Evolutionary conservation across 2,888 invertebrate species (phyloP).

Genomic region (Brachynemurus nebulosus): DNA sequence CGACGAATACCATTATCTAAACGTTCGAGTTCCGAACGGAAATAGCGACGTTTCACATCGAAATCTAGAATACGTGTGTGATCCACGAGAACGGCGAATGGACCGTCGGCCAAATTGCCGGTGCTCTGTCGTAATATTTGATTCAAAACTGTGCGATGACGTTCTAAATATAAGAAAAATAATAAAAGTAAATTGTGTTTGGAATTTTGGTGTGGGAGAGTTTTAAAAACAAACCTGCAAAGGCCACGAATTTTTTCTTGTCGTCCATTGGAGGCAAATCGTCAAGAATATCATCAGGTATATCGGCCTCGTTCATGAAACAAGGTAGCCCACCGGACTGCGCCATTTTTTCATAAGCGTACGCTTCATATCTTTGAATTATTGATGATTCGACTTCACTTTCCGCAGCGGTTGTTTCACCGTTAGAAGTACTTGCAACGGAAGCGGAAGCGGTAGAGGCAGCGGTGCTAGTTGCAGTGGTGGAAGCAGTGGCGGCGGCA

Average conservation of each 20-base stretch:
- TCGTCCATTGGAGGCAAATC: slow-evolving; percentile 27
- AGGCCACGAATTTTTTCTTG: slow-evolving; percentile 64
- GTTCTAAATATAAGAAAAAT: slow-evolving; percentile 42
- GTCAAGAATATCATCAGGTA: slow-evolving; percentile 9
- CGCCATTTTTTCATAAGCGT: slow-evolving; percentile 8
- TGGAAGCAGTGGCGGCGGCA: slow-evolving; percentile 5
- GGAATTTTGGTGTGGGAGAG: neutral
- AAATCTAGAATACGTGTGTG: slow-evolving; percentile 80
- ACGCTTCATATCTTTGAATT: slow-evolving; percentile 5
- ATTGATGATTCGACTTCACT: neutral
- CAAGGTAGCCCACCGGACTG: slow-evolving; percentile 9
- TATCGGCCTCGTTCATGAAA: neutral
- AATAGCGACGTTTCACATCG: slow-evolving; percentile 77
- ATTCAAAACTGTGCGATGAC: slow-evolving; percentile 75
- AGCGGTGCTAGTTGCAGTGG: neutral
- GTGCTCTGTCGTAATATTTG: slow-evolving; percentile 74
- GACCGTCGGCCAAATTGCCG: slow-evolving; percentile 68
- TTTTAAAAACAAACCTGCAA: slow-evolving; percentile 42
- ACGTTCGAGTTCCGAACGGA: slow-evolving; percentile 73
- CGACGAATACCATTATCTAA: slow-evolving; percentile 65
- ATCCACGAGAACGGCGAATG: slow-evolving; percentile 76
- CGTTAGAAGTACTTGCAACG: neutral
- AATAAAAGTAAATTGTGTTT: neutral
- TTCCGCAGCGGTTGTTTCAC: slow-evolving; percentile 10
- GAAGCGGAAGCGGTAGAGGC: slow-evolving; percentile 9